Base-by-base conservation (phyloP, 2,888 invertebrate species). In the Drosophila sordidula region DNA sequence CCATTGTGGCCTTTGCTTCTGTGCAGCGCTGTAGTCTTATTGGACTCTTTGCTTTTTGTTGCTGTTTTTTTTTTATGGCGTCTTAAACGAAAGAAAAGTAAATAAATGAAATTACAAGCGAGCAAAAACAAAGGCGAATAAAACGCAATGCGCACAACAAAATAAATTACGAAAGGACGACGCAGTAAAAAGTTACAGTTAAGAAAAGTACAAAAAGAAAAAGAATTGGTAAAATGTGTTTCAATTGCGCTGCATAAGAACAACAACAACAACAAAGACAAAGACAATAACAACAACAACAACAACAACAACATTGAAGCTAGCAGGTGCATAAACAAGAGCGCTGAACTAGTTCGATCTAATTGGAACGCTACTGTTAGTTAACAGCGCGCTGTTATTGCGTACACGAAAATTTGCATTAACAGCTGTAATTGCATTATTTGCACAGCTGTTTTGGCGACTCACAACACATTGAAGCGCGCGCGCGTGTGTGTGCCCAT, bases 381-480 rank as follows among this genome's bases (percentile, higher is more conserved):
- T 58, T 65, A 62, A 59, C 77, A 80, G 64, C 1, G 18, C 42
- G 11, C 58, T 80, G 67, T 68, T 58, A 45, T 22, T 46, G 54
- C 32, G 25, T 45, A 54, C 38, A 34, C 9, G 36, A 34, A 36
- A 70, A 51, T 70, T 62, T 75, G 75, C 71, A 71, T 59, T 71
- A 62, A 75, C 76, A 75, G 75, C 76, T 75, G 75, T 75, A 75
- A 75, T 63, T 71, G 63, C 63, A 75, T 71, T 75, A 75, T 75
- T 74, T 64, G 62, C 69, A 68, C 75, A 75, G 75, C 75, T 75
- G 75, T 75, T 75, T 63, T 4, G 3, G 9, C 11, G 32, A 32
- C 32, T 32, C 45, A 6, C 16, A 54, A 29, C 29, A 70, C 52
- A 55, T 18, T 36, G 12, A 55, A 29, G 11, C 11, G 36, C 34